Evolutionary conservation across 2,888 invertebrate genomes (phyloP).

Genomic region (Hemaris fuciformis): DNA sequence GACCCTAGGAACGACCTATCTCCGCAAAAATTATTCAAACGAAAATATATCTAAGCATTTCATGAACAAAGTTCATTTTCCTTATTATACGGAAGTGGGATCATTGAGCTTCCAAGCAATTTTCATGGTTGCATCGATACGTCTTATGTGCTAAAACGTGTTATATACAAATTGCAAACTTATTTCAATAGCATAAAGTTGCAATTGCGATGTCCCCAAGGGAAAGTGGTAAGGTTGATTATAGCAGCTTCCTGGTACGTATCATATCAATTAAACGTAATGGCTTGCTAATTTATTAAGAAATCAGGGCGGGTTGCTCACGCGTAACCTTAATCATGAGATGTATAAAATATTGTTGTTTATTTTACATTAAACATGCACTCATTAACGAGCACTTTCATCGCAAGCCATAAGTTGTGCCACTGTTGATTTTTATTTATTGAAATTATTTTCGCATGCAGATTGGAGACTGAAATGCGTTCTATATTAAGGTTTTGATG

Average conservation of each 20-base stretch:
- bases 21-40: conserved; percentile 25
- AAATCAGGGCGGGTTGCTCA: conserved; percentile 65
- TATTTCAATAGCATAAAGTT: conserved; percentile 25
- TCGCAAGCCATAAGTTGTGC: background rate
- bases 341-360: conserved; percentile 9
- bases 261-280: conserved; percentile 73
- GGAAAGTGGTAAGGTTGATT: conserved; percentile 54
- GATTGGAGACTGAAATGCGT: background rate
- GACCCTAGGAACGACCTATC: conserved; percentile 41
- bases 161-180: conserved; percentile 27
- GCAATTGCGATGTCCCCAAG: conserved; percentile 25
- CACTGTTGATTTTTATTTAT: background rate
- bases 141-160: conserved; percentile 36
- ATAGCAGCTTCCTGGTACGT: conserved; percentile 70
- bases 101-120: conserved; percentile 76
- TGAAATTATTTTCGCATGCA: background rate
- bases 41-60: conserved; percentile 38
- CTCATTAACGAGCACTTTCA: conserved; percentile 6
- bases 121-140: conserved; percentile 46
- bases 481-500: background rate
- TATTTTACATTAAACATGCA: background rate
- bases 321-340: conserved; percentile 30
- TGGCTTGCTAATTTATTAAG: conserved; percentile 71
- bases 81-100: conserved; percentile 56
- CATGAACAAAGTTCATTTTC: conserved; percentile 38